phyloP scores from a whole-genome alignment of 2,113 vertebrate species.

The Eurystomus gularis region DNA sequence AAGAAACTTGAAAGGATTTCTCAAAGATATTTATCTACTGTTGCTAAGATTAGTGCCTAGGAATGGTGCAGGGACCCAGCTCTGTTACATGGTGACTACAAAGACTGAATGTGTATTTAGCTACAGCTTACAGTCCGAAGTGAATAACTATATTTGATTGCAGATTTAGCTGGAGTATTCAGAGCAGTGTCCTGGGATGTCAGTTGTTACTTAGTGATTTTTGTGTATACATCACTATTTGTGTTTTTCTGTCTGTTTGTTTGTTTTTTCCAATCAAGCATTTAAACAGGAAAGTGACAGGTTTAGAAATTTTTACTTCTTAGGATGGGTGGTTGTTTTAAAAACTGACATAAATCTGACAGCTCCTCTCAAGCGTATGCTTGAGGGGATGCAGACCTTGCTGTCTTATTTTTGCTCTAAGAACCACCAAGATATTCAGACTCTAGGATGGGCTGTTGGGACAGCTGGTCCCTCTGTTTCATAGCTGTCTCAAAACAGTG shows the following conservation, averaged over 20 bases:
- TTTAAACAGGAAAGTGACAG: not conserved
- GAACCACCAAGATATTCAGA: not conserved
- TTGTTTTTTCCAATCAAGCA: accelerated
- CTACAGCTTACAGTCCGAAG: not conserved
- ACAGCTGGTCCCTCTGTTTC: not conserved
- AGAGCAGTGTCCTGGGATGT: not conserved
- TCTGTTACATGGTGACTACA: not conserved
- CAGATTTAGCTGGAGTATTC: not conserved
- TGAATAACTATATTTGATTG: not conserved
- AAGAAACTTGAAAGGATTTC: not conserved
- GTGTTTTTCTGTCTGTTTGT: too few species aligned
- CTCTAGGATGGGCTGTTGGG: not conserved
- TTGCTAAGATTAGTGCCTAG: not conserved
- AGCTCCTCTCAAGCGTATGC: not conserved
- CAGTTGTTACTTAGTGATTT: not conserved
- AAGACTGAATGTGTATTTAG: not conserved
- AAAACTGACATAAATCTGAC: not conserved
- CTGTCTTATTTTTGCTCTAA: not conserved
- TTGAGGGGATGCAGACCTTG: not conserved
- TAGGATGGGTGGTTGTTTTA: not conserved
- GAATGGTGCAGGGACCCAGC: not conserved
- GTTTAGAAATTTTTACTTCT: not conserved
- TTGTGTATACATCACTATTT: not conserved
- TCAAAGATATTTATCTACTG: not conserved
- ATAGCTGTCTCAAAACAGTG: not conserved